Conservation (phyloP, 1,140 invertebrate genomes). For the Centruroides sculpturatus region DNA sequence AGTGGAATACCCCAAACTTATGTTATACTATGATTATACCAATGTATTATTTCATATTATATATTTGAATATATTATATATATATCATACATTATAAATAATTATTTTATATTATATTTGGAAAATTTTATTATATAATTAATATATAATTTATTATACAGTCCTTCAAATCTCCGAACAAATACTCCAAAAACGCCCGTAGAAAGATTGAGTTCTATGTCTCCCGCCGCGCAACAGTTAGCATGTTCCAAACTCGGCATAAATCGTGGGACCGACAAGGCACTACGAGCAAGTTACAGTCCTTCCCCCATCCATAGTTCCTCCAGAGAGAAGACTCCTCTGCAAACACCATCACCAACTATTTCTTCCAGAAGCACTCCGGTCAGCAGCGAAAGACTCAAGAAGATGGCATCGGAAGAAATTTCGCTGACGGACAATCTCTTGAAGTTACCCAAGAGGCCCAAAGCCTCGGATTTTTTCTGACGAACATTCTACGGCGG, state of each 20-base stretch:
- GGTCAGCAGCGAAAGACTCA: no score
- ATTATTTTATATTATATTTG: no score
- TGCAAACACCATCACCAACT: not conserved
- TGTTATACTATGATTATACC: no score
- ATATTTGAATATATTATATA: no score
- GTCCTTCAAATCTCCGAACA: slow-evolving; percentile 20
- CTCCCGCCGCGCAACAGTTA: slow-evolving; percentile 76
- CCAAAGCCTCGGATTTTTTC: slow-evolving; percentile 15
- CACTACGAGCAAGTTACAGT: slow-evolving; percentile 38
- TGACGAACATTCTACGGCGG: not conserved
- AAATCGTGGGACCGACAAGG: slow-evolving; percentile 33
- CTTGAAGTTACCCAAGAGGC: slow-evolving; percentile 2
- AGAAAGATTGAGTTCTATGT: slow-evolving; percentile 76
- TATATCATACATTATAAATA: not conserved
- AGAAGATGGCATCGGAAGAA: slow-evolving; percentile 1
- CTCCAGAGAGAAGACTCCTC: not conserved
- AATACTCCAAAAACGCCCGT: slow-evolving; percentile 31
- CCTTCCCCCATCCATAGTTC: slow-evolving; percentile 27
- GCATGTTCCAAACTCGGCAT: slow-evolving; percentile 40
- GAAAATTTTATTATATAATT: no score
- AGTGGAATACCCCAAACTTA: no score
- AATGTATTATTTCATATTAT: no score
- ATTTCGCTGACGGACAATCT: not conserved
- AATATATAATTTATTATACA: slow-evolving; percentile 8
- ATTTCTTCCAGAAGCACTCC: not conserved